Conservation (phyloP, 2,113 vertebrate genomes). For the Nannobrachium achirus region DNA sequence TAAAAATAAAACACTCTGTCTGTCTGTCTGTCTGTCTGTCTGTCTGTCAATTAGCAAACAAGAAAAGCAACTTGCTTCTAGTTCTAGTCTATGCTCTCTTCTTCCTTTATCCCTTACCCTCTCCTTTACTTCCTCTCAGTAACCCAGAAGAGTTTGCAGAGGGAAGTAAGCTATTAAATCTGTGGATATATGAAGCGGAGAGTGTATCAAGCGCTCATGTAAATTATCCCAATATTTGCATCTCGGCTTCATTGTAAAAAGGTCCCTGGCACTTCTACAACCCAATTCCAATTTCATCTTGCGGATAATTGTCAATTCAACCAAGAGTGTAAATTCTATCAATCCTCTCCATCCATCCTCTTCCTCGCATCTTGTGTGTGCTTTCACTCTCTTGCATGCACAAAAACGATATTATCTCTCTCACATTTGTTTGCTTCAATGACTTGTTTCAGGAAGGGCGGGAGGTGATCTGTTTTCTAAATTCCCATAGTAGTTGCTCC, state of each 20-base stretch:
- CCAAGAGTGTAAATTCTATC: slow-evolving; percentile 59
- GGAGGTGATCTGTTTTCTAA: slow-evolving; percentile 21
- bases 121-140: slow-evolving; percentile 20
- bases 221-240: slow-evolving; percentile 73
- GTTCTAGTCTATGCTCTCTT: slow-evolving; percentile 44
- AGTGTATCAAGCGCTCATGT: slow-evolving; percentile 53
- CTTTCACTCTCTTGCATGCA: neutral
- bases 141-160: slow-evolving; percentile 41
- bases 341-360: slow-evolving; percentile 56
- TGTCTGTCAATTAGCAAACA: neutral
- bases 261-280: slow-evolving; percentile 48
- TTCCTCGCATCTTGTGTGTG: slow-evolving; percentile 24
- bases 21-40: neutral
- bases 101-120: slow-evolving; percentile 12
- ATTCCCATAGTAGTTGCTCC: slow-evolving; percentile 31
- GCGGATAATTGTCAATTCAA: slow-evolving; percentile 68
- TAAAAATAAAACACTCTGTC: no score
- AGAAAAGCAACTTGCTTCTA: slow-evolving; percentile 43
- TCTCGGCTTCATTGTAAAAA: slow-evolving; percentile 53
- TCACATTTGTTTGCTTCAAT: slow-evolving; percentile 48
- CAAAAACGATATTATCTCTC: slow-evolving; percentile 21
- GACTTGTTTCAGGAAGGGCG: slow-evolving; percentile 39
- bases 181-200: slow-evolving; percentile 56
- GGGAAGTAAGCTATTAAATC: slow-evolving; percentile 63
- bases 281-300: slow-evolving; percentile 68